Percentiles rank a stretch among this genome's conserved stretches.
Evolutionary conservation across 2,113 vertebrate species (phyloP).

Genomic region (Equus quagga): DNA sequence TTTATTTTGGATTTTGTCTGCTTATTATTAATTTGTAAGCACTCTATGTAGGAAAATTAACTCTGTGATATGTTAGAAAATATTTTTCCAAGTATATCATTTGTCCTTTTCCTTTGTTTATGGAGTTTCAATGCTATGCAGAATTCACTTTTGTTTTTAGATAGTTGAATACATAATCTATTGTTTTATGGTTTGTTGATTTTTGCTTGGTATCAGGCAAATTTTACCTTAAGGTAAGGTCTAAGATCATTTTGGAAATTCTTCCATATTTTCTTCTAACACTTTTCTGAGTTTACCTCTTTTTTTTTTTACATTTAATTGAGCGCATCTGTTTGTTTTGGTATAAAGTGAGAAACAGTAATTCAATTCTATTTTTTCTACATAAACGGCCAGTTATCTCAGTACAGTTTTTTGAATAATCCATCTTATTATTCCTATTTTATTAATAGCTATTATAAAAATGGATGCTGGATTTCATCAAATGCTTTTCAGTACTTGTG

Average conservation of each 20-base stretch:
- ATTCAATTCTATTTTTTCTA: not conserved
- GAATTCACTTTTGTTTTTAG: not conserved
- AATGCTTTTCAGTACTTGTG: not conserved
- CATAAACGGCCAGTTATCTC: not conserved
- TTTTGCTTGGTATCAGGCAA: not conserved
- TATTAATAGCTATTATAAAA: not conserved
- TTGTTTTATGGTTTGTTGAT: not conserved
- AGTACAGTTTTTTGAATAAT: not conserved
- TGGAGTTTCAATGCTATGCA: not conserved
- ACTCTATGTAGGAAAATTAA: not conserved
- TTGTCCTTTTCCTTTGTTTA: not conserved
- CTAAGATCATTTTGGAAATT: not conserved
- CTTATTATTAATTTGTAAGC: not conserved
- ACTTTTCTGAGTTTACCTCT: not conserved
- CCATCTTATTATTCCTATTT: not conserved
- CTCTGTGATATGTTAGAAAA: not conserved
- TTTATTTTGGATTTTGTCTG: not conserved
- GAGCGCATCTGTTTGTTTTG: not conserved
- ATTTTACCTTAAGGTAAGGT: not conserved
- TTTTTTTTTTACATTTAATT: not conserved
- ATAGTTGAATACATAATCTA: not conserved
- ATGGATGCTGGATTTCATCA: not conserved
- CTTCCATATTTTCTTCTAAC: not conserved
- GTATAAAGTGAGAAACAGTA: not conserved
- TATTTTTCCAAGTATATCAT: not conserved